Base-by-base conservation (phyloP, 2,797 vertebrate genomes). In the Nyctalus aviator region DNA sequence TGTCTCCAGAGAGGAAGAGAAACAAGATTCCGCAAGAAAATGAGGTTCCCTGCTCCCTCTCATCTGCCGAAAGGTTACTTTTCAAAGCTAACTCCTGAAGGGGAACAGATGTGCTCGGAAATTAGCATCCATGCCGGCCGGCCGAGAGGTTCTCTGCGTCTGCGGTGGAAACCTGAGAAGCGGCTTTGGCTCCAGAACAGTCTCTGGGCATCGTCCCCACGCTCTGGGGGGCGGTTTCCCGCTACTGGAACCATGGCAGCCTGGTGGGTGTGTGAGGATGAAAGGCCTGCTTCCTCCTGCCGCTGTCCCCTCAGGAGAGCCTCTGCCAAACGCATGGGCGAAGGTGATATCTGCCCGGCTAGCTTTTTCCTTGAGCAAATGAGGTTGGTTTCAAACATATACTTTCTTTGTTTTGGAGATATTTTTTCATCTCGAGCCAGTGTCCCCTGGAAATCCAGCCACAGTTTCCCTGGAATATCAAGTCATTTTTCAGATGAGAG, bases 41-140 rank as follows among this genome's bases (percentile, higher is more conserved):
- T 20, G 72, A 91, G 96, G 91, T 95, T 97, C 96, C 76, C 93
- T 71, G 81, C 90, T 46, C 32, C 10, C 76, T 98, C 98, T 97
- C 93, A 97, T 97, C 97, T 97, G 90, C 81, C 32, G 91, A 95
- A 96, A 86, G 95, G 64, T 15, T 53, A 93, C 93, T 95, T 97
- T 97, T 90, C 90, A 96, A 97, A 96, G 92, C 64, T 96, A 96
- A 95, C 94, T 96, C 94, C 97, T 83, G 53, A 95, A 97, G 97
- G 97, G 89, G 96, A 95, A 88, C 95, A 97, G 93, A 96, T 98
- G 96, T 96, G 97, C 82, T 85, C 94, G n/a, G 75, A 95, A 98
- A 98, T 97, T 88, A 96, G 50, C 20, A 96, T 98, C 23, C 59
- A 44, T 66, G 64, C 78, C 23, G 30, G 8, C 57, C 77, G 62